Evolutionary conservation across 2,797 vertebrate species (phyloP).

Genomic region (Aulostomus chinensis): DNA sequence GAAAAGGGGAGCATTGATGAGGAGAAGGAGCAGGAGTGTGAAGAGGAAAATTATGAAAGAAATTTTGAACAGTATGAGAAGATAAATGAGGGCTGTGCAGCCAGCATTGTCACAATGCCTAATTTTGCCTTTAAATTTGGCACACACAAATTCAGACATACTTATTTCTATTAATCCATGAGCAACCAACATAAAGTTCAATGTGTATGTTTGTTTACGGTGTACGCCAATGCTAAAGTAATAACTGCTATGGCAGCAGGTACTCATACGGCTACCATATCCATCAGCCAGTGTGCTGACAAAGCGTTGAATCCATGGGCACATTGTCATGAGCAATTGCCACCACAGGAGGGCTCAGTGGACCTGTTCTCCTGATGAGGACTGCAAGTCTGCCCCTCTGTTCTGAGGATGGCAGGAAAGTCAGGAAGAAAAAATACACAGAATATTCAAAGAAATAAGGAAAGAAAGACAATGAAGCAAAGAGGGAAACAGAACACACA

Average conservation of each 20-base stretch:
- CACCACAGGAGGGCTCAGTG: constrained; percentile 75
- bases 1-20: not conserved
- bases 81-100: too few relatives aligned
- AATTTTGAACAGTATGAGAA: too few relatives aligned
- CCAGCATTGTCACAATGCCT: too few relatives aligned
- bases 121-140: too few relatives aligned
- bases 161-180: not conserved
- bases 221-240: not conserved
- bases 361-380: constrained; percentile 5
- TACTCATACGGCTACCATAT: constrained; percentile 17
- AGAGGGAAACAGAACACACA: not conserved
- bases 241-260: constrained; percentile 8
- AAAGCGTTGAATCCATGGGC: constrained; percentile 27
- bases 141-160: too few relatives aligned
- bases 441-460: not conserved
- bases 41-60: not conserved
- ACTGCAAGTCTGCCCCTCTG: constrained; percentile 27
- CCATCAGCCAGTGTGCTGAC: constrained; percentile 53
- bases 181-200: not conserved
- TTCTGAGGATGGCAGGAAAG: constrained; percentile 4
- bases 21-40: constrained; percentile 2
- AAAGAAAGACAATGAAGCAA: not conserved
- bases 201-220: not conserved
- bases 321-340: constrained; percentile 17
- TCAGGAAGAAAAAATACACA: not conserved